phyloP scores from a whole-genome alignment of 2,888 invertebrate species.

The Ectemnius cavifrons region DNA sequence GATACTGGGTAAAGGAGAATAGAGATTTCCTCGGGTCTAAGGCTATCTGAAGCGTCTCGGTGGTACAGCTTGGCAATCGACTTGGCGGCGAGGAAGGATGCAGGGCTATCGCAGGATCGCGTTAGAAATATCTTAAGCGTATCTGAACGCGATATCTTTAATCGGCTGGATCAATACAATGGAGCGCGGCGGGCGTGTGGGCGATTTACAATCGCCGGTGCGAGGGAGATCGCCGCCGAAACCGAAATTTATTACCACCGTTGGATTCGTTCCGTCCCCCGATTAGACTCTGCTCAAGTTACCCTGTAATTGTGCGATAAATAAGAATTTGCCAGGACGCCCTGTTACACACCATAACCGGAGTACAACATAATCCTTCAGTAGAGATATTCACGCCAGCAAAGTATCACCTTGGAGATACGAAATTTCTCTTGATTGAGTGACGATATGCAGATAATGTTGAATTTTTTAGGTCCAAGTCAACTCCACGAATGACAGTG shows the following conservation, averaged over 20 bases:
- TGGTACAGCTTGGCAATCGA: not conserved
- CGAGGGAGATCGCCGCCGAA: conserved; percentile 57
- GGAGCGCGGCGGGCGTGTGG: conserved; percentile 34
- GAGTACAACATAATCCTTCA: conserved; percentile 43
- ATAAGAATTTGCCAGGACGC: conserved; percentile 67
- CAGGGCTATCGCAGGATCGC: conserved; percentile 6
- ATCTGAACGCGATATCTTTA: conserved; percentile 33
- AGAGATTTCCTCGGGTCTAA: conserved; percentile 10
- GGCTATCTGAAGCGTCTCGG: not conserved
- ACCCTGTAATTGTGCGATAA: conserved; percentile 61
- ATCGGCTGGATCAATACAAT: conserved; percentile 37
- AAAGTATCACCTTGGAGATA: too few species aligned
- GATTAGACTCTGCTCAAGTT: conserved; percentile 59
- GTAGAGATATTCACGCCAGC: not conserved
- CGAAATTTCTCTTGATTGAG: too few species aligned
- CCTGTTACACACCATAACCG: not conserved
- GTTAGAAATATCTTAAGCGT: conserved; percentile 22
- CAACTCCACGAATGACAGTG: not conserved
- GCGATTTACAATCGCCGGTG: conserved; percentile 51
- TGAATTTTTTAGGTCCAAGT: too few species aligned
- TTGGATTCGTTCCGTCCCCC: conserved; percentile 70
- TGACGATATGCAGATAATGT: too few species aligned
- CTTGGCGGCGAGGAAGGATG: not conserved
- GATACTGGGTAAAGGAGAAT: not conserved
- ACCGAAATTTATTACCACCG: conserved; percentile 63